Conservation (phyloP, 2,113 vertebrate genomes). For the Mesitornis unicolor region DNA sequence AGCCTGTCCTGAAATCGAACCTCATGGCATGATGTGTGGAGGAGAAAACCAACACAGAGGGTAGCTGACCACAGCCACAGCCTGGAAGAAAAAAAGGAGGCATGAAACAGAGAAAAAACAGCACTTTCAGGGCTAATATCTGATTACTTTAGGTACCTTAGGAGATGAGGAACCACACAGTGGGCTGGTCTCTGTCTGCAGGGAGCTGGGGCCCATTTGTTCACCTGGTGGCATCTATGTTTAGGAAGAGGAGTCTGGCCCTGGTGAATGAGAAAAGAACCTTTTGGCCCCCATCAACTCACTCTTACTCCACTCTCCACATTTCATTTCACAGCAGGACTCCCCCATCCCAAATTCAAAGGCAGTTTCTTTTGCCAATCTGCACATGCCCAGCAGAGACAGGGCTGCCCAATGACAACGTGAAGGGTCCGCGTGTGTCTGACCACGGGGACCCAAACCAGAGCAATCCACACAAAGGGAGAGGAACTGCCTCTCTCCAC, state of each 20-base stretch:
- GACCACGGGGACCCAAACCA: rapidly evolving
- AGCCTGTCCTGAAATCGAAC: neutral
- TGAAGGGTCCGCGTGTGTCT: rapidly evolving
- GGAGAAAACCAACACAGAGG: neutral
- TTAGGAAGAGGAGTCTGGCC: neutral
- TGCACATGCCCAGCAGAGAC: rapidly evolving
- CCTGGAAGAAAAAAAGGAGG: neutral
- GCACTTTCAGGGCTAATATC: neutral
- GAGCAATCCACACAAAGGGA: rapidly evolving
- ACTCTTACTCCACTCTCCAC: neutral
- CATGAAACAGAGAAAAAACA: rapidly evolving
- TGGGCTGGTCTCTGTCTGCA: rapidly evolving
- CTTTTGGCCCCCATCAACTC: neutral
- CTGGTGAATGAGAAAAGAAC: neutral
- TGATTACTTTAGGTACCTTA: neutral
- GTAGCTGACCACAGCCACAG: neutral
- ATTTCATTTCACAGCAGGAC: neutral
- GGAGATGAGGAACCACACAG: neutral
- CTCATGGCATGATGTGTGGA: rapidly evolving
- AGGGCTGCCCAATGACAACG: neutral
- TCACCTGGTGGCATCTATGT: neutral
- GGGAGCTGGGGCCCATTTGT: neutral
- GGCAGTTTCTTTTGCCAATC: neutral
- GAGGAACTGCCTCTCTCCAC: neutral
- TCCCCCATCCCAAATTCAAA: neutral